A percentile compares a stretch with the other conserved stretches of the same genome.
Evolutionary conservation across 1,140 invertebrate species (phyloP).

Genomic region (Asobara japonica): DNA sequence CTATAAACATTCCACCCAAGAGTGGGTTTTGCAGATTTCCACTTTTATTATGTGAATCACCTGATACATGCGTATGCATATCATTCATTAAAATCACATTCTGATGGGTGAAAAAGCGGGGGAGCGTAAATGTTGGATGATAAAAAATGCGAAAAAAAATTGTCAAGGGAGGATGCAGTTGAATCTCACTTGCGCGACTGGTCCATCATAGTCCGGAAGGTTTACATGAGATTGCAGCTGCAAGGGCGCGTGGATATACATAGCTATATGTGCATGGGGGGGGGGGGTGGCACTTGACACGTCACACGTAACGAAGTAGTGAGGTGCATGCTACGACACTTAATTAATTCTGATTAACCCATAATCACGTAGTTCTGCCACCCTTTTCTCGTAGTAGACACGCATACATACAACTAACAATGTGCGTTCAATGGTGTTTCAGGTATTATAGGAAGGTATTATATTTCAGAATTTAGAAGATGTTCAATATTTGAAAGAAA

Average conservation of each 20-base stretch:
- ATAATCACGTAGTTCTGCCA: conserved; percentile 65
- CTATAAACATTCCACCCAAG: background rate
- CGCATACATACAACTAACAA: no score
- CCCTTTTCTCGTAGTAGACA: conserved; percentile 32
- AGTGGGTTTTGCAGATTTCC: background rate
- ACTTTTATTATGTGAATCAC: conserved; percentile 12
- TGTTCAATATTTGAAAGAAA: no score
- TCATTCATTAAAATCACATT: conserved; percentile 60
- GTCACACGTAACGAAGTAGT: conserved; percentile 65
- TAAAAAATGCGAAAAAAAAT: background rate
- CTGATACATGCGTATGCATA: conserved; percentile 51
- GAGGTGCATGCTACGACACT: conserved; percentile 63
- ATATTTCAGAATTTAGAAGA: no score
- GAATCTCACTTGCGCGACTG: background rate
- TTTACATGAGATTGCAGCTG: background rate
- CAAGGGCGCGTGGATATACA: conserved; percentile 36
- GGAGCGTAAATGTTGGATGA: conserved; percentile 21
- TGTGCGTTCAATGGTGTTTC: no score
- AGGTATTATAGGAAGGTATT: no score
- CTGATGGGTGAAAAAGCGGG: background rate
- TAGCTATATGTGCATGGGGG: conserved; percentile 11
- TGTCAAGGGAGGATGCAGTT: conserved; percentile 19
- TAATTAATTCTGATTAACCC: conserved; percentile 68
- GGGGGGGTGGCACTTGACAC: conserved; percentile 58
- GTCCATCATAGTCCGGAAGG: conserved; percentile 2